Percentiles rank a stretch among this genome's conserved stretches.
Conservation (phyloP, 2,113 vertebrate species). For the Eulemur rufifrons region DNA sequence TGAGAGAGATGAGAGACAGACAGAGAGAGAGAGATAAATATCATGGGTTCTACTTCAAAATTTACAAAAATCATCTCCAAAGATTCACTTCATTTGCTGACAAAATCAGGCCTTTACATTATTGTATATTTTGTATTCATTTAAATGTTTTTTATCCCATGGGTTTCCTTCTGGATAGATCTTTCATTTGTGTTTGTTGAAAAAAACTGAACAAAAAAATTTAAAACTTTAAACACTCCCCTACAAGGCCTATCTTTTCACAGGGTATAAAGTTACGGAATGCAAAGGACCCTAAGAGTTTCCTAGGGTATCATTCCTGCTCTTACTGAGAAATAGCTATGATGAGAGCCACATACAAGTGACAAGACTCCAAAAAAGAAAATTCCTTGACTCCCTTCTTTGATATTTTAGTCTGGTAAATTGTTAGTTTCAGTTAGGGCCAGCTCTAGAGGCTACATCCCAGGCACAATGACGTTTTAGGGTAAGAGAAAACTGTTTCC, state of each 20-base stretch:
- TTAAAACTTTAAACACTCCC: not conserved
- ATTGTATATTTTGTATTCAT: not conserved
- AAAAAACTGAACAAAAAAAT: not conserved
- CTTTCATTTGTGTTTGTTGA: slow-evolving; percentile 13
- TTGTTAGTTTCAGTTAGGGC: not conserved
- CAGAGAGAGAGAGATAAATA: not conserved
- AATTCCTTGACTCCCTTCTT: not conserved
- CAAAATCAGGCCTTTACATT: not conserved
- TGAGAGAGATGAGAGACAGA: not conserved
- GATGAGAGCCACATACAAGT: not conserved
- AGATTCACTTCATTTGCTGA: slow-evolving; percentile 22
- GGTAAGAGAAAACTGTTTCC: not conserved
- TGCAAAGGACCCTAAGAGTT: not conserved
- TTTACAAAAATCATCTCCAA: slow-evolving; percentile 1
- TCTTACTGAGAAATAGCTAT: not conserved
- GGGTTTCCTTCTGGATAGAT: not conserved
- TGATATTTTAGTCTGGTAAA: not conserved
- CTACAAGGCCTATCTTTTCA: not conserved
- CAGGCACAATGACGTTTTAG: not conserved
- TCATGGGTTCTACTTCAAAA: slow-evolving; percentile 24
- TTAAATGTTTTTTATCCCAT: not conserved
- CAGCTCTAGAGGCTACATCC: not conserved
- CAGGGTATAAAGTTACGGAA: not conserved
- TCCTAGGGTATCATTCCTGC: not conserved
- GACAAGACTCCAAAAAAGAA: not conserved